Percentiles rank a stretch among this genome's conserved stretches.
phyloP scores from a whole-genome alignment of 2,888 invertebrate species.

The Miltochrista miniata region DNA sequence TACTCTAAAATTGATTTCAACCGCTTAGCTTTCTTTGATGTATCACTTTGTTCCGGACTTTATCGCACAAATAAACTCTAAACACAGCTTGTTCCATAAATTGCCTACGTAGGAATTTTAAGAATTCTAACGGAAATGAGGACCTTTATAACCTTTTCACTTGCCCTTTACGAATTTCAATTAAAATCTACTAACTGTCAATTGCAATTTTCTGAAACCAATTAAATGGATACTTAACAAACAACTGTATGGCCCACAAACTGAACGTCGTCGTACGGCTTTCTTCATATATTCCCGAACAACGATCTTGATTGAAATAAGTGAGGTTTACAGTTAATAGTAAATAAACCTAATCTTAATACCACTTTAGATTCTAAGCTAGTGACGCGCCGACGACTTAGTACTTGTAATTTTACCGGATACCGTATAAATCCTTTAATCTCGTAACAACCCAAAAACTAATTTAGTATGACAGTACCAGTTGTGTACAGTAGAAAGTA shows the following conservation, averaged over 20 bases:
- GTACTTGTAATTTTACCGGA: neutral
- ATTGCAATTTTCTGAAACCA: slow-evolving; percentile 18
- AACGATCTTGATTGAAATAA: slow-evolving; percentile 33
- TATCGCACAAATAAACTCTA: too few relatives aligned
- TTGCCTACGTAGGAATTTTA: too few relatives aligned
- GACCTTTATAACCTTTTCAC: neutral
- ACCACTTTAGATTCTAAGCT: slow-evolving; percentile 34
- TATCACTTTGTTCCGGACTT: too few relatives aligned
- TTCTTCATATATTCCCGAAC: slow-evolving; percentile 30
- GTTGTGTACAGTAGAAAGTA: too few relatives aligned
- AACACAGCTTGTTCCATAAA: too few relatives aligned
- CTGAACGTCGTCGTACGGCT: slow-evolving; percentile 19
- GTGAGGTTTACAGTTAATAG: slow-evolving; percentile 36
- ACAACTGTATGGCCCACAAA: slow-evolving; percentile 16
- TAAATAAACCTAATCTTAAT: slow-evolving; percentile 37
- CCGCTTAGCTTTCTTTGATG: too few relatives aligned
- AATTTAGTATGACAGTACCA: too few relatives aligned
- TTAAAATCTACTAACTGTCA: slow-evolving; percentile 6
- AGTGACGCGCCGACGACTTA: slow-evolving; percentile 5
- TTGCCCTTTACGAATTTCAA: neutral
- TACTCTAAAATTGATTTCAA: too few relatives aligned
- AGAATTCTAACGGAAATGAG: too few relatives aligned
- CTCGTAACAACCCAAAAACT: too few relatives aligned
- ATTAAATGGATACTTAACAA: slow-evolving; percentile 23
- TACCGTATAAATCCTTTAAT: neutral